Conservation (phyloP, 2,888 invertebrate species). For the Lamproptera curius region DNA sequence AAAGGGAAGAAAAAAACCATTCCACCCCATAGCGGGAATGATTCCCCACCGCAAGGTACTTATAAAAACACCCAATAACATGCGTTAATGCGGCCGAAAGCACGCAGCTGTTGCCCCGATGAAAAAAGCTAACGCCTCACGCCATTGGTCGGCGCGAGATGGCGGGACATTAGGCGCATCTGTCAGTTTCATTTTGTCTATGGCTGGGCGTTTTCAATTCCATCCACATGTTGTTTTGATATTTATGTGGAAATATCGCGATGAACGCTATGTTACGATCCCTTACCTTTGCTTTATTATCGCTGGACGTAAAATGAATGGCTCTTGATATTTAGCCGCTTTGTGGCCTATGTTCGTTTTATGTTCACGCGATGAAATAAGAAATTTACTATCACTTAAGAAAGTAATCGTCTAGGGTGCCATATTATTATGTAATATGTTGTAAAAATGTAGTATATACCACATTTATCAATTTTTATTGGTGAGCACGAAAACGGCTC, state of each 20-base stretch:
- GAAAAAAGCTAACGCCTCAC: slow-evolving; percentile 50
- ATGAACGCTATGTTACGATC: slow-evolving; percentile 16
- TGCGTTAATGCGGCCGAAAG: slow-evolving; percentile 56
- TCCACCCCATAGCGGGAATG: slow-evolving; percentile 30
- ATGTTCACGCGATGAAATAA: neutral
- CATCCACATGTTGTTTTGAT: slow-evolving; percentile 25
- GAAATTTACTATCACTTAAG: neutral
- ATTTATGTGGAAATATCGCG: slow-evolving; percentile 27
- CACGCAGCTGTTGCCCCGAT: slow-evolving; percentile 55
- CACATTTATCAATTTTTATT: too few species aligned
- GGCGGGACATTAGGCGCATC: slow-evolving; percentile 65
- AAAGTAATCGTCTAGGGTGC: slow-evolving; percentile 3
- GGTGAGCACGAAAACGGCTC: too few species aligned
- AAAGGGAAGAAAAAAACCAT: slow-evolving; percentile 39
- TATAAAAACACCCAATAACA: slow-evolving; percentile 68
- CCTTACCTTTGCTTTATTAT: slow-evolving; percentile 16
- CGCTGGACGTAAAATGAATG: slow-evolving; percentile 11
- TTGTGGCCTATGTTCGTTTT: slow-evolving; percentile 3
- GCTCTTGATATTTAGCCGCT: slow-evolving; percentile 1
- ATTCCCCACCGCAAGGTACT: slow-evolving; percentile 41
- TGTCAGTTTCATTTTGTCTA: slow-evolving; percentile 64
- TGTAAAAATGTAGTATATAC: too few species aligned
- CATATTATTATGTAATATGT: too few species aligned
- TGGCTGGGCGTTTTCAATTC: slow-evolving; percentile 28
- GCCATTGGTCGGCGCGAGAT: slow-evolving; percentile 51